These are phyloP conservation scores for Scylla paramamosain DNA, from an alignment of 1,140 invertebrate genomes.

Conservation along the genomic window DNA sequence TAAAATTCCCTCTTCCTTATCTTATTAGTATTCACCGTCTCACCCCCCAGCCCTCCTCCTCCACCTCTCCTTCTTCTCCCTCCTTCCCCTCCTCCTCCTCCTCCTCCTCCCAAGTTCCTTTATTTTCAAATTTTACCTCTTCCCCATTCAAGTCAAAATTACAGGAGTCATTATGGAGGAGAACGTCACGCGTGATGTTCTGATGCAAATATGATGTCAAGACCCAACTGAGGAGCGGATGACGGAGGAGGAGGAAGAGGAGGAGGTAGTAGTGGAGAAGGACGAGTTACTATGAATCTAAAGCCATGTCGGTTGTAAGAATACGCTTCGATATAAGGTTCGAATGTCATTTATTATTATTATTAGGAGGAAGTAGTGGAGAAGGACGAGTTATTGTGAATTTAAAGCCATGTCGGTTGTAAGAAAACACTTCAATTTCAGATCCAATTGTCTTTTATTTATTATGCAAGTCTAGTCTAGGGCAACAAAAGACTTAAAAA, in stretches of 20 bases:
- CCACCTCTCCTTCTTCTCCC: not conserved
- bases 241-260: not conserved
- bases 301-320: too few species aligned
- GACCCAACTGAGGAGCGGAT: not conserved
- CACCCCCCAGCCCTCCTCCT: constrained; percentile 1
- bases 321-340: too few species aligned
- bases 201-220: constrained; percentile 68
- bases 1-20: constrained; percentile 77
- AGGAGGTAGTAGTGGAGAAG: not conserved
- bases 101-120: constrained; percentile 17
- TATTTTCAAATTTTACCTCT: constrained; percentile 71
- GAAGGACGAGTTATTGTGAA: too few species aligned
- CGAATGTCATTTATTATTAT: too few species aligned
- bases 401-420: too few species aligned
- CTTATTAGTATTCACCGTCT: constrained; percentile 77
- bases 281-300: not conserved
- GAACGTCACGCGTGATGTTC: constrained; percentile 64
- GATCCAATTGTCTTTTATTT: too few species aligned
- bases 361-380: not conserved
- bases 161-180: constrained; percentile 70
- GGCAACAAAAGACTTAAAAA: too few species aligned
- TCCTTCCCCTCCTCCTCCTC: too few species aligned
- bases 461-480: too few species aligned
- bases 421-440: too few species aligned
- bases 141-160: constrained; percentile 73